A percentile compares a stretch with the other conserved stretches of the same genome.
Conservation (phyloP, 2,113 vertebrate genomes). For the Burhinus bistriatus region DNA sequence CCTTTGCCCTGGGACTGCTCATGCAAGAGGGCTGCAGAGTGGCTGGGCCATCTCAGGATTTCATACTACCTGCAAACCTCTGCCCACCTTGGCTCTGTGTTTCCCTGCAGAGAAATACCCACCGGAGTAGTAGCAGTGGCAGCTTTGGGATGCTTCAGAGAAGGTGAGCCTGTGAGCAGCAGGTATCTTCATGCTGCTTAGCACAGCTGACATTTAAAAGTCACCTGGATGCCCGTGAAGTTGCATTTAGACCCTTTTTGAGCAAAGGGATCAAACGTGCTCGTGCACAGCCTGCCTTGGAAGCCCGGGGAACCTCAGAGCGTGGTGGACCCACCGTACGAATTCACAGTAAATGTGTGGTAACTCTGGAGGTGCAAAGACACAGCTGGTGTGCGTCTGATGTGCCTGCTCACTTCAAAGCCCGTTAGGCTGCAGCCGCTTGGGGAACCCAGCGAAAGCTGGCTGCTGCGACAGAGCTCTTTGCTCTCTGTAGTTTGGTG, state of each 20-base stretch:
- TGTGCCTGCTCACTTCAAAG: neutral
- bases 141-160: neutral
- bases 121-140: rapidly evolving
- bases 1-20: neutral
- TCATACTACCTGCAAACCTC: too few relatives aligned
- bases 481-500: neutral
- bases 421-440: neutral
- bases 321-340: neutral
- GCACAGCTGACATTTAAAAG: neutral
- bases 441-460: neutral
- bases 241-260: neutral
- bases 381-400: neutral
- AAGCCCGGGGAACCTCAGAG: neutral
- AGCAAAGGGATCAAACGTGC: neutral
- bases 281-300: neutral
- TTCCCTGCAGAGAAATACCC: neutral
- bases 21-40: neutral
- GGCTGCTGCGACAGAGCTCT: neutral
- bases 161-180: neutral
- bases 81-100: neutral
- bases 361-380: neutral
- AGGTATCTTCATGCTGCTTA: neutral
- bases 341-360: neutral
- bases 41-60: neutral
- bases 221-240: neutral